Base-by-base conservation (phyloP, 2,888 invertebrate species). In the Tetanocera ferruginea region DNA sequence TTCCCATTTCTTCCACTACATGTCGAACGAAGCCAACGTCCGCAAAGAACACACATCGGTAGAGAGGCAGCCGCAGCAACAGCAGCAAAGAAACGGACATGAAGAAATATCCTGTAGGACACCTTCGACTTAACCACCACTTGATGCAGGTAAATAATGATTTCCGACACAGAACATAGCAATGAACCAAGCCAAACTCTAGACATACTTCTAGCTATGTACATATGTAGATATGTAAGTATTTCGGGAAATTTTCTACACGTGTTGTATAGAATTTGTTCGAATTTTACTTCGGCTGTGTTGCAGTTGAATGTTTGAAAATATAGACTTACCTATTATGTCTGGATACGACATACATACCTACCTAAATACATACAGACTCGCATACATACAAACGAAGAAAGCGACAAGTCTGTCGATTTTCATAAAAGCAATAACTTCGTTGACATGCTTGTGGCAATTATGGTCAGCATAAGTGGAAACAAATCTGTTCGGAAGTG, bases 361-460 rank as follows among this genome's bases (percentile, higher is more conserved):
- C 6, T 55, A 14, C 57, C 11, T 62, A 11, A 37, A 76, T 67
- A 51, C 34, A 52, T 70, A n/a, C 28, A 79, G 60, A 49, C 28
- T 37, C 23, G 8, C 23, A 19, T n/a, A 73, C 57, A 64, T 57
- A 37, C n/a, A 37, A 69, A 67, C 74, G 25, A 34, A 78, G 76
- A 23, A 62, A 43, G 31, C 34, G 17, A n/a, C 37, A 72, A 73
- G 52, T 74, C 78, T 77, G 80, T 79, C 77, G 66, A 79, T 67
- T 73, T 64, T 72, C 37, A 87, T 85, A 86, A 82, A 81, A 85
- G 83, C 86, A 86, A 85, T 86, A 86, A 87, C 87, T 87, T 85
- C 83, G 84, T 86, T 88, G 87, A 86, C 87, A 88, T 85, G 87
- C 85, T 86, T 88, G 88, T 83, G 85, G 88, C 86, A 86, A 87